Base-by-base conservation (phyloP, 2,888 invertebrate species). In the Leptarthrus brevirostris region DNA sequence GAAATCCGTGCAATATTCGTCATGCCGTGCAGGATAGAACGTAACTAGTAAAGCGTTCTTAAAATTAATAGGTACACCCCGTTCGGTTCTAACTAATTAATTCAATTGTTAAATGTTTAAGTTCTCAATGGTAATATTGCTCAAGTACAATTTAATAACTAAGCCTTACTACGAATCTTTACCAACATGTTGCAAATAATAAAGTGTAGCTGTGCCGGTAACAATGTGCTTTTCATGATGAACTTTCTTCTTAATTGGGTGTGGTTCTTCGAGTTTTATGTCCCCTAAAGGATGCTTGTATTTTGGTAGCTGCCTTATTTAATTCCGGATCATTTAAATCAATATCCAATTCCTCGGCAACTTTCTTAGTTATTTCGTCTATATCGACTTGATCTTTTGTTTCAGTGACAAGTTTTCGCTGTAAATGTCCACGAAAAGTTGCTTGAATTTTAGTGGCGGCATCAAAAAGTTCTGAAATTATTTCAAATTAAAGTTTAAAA, bases 371-470 rank as follows among this genome's bases (percentile, higher is more conserved):
- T 78, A 89, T 88, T 76, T 86, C 86, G 76, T 85, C 82, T 14
- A 84, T 84, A 56, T 84, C 84, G 71, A 81, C 82, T 76, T 84
- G 83, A 74, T 88, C 88, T 76, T 87, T 86, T 75, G 83, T 85
- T 36, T 82, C 83, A 26, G 77, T 79, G 71, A 81, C 83, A 82
- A 92, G 89, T 86, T 93, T 94, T 82, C 93, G 90, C 53, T 93
- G 92, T 89, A 94, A 91, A 86, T 95, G 95, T 73, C 95, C 95
- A 78, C 95, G 89, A 89, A 95, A 96, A 16, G 94, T 93, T 5
- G 95, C 95, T 85, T 96, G 95, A 83, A 96, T 96, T 88, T 94
- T 95, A 66, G 93, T 92, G 36, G 95, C 96, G 3, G 94, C 94
- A 84, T 90, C 86, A 83, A 92, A 92, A 78, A 94, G 87, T 80